Evolutionary conservation across 2,797 vertebrate species (phyloP), one percentile per base, ranked within the genome.

Genomic region (Prunella strophiata): DNA sequence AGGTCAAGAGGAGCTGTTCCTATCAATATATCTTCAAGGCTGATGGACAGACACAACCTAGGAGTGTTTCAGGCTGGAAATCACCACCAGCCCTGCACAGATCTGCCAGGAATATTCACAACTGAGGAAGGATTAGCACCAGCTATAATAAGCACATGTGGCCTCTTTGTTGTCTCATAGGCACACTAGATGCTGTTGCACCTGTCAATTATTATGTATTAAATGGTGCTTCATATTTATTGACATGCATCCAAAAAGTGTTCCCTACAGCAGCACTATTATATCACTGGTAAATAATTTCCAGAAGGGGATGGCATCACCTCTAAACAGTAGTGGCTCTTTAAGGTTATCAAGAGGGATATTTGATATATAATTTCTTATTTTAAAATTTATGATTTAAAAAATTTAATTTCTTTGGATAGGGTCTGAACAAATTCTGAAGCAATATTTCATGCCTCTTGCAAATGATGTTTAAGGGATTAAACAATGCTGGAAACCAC

Each of bases 121-220:
- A 34, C 4, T 42, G 48, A 67, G 58, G 23, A 81, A 86, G 62
- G 55, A 92, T 84, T 91, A 90, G 26, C 71, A 84, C 48, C 34
- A 48, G 27, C 27, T 82, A 47, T 22, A 43, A 21, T 32, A 68
- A 92, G 22, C 43, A 21, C 15, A 13, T 18, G 29, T 43, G 73
- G 48, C 45, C 48, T 71, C 42, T 77, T 81, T 25, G 22, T 18
- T 59, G 65, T 80, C 75, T 85, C 42, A 9, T 5, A 68, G 70
- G 25, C n/a, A 45, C 51, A 27, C 13, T 45, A 34, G 71, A 48
- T 78, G 77, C 26, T 96, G 26, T 74, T 84, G 62, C 29, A 66
- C 62, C 58, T 68, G 43, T n/a, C 68, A 77, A 10, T 65, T 85
- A 21, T 38, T 17, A 85, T 51, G 43, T 58, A 52, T 67, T 90